A percentile compares a stretch with the other conserved stretches of the same genome.
Evolutionary conservation across 53 echinoderm and acorn worm genomes (phyloP).

Genomic region (Luidia sarsii): DNA sequence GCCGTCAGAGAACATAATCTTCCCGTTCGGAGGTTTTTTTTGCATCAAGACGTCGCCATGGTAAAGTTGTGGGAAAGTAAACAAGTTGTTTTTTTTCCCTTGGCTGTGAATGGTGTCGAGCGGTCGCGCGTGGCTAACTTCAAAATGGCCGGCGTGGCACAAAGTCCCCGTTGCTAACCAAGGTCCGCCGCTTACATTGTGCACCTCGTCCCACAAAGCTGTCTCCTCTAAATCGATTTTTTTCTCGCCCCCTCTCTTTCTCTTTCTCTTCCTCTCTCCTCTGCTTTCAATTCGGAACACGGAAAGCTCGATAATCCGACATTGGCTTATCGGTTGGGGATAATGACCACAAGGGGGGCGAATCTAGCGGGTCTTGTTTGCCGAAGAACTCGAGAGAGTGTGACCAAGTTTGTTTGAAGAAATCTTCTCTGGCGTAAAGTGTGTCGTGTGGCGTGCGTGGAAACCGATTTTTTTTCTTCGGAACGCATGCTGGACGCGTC

Average conservation of each 20-base stretch:
- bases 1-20: not conserved
- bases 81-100: no score
- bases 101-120: no score
- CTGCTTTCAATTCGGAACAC: no score
- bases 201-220: not conserved
- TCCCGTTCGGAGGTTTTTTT: not conserved
- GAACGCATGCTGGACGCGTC: not conserved
- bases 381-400: not conserved
- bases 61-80: no score
- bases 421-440: not conserved
- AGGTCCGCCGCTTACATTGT: not conserved
- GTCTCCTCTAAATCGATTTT: conserved; percentile 9
- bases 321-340: conserved; percentile 1
- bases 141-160: conserved; percentile 35
- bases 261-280: no score
- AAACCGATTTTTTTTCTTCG: not conserved
- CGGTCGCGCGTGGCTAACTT: not conserved
- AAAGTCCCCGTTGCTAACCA: conserved; percentile 45
- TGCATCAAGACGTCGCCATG: not conserved
- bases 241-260: no score
- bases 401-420: conserved; percentile 2
- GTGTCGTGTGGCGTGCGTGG: not conserved
- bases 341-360: no score
- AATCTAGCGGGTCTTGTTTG: no score
- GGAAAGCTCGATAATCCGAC: not conserved